These are phyloP conservation scores for Liolophura sinensis DNA, from an alignment of 1,140 invertebrate genomes.

Conservation along the genomic window DNA sequence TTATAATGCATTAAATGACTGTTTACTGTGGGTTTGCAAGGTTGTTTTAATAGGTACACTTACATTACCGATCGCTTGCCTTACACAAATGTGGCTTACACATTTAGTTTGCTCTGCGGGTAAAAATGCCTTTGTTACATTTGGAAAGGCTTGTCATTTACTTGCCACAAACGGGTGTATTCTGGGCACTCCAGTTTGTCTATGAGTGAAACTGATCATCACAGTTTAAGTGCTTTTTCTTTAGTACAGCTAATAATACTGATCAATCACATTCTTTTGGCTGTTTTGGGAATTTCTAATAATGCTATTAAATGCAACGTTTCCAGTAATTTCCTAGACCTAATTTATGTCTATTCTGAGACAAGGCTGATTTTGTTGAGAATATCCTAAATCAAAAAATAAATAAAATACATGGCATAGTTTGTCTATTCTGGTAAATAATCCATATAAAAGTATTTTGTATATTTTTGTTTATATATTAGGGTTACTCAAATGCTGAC, in stretches of 20 bases:
- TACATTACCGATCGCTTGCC: too few species aligned
- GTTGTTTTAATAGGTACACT: neutral
- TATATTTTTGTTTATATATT: constrained; percentile 5
- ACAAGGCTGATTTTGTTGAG: neutral
- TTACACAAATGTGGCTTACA: too few species aligned
- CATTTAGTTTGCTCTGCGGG: too few species aligned
- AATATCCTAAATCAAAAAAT: too few species aligned
- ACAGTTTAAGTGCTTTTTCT: too few species aligned
- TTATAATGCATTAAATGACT: neutral
- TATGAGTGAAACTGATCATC: neutral
- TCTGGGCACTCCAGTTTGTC: too few species aligned
- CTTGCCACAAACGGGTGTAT: too few species aligned
- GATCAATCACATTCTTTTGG: too few species aligned
- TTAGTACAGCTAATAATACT: too few species aligned
- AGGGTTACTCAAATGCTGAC: constrained; percentile 94
- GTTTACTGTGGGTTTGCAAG: neutral
- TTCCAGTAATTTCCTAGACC: neutral
- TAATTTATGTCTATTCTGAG: neutral
- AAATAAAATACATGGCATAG: neutral
- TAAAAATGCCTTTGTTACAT: too few species aligned
- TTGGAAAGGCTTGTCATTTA: too few species aligned
- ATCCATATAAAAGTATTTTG: neutral
- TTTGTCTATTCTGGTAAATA: neutral
- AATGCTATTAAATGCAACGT: neutral
- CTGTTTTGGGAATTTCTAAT: neutral